Conservation (phyloP, 2,888 invertebrate genomes). For the Ferrisia virgata region DNA sequence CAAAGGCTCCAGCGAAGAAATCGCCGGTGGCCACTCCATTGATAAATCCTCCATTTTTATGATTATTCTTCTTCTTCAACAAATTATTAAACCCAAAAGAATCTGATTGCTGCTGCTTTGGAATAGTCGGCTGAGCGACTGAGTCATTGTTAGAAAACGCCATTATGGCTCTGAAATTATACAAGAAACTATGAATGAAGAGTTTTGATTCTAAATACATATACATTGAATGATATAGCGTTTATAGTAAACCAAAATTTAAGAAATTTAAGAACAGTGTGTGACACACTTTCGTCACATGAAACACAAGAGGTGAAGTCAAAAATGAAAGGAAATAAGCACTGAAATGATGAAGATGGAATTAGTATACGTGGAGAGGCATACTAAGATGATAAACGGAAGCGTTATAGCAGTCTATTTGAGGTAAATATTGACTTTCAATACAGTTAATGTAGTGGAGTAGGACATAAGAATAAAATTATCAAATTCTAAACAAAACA, state of each 20-base stretch:
- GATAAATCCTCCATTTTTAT: constrained; percentile 26
- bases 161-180: constrained; percentile 75
- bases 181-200: constrained; percentile 48
- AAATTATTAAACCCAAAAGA: constrained; percentile 16
- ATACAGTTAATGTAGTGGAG: background rate
- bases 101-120: constrained; percentile 19
- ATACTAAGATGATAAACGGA: no score
- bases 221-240: background rate
- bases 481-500: background rate
- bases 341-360: no score
- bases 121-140: constrained; percentile 42
- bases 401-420: background rate
- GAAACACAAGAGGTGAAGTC: background rate
- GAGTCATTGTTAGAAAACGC: constrained; percentile 58
- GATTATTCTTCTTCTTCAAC: background rate
- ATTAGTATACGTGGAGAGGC: background rate
- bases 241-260: no score
- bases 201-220: background rate
- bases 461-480: background rate
- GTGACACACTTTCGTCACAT: background rate
- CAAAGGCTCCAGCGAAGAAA: constrained; percentile 31
- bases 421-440: background rate
- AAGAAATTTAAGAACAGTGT: background rate
- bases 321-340: no score
- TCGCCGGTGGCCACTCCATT: constrained; percentile 32